phyloP scores from a whole-genome alignment of 2,113 vertebrate species.

The Triplophysa rosa region DNA sequence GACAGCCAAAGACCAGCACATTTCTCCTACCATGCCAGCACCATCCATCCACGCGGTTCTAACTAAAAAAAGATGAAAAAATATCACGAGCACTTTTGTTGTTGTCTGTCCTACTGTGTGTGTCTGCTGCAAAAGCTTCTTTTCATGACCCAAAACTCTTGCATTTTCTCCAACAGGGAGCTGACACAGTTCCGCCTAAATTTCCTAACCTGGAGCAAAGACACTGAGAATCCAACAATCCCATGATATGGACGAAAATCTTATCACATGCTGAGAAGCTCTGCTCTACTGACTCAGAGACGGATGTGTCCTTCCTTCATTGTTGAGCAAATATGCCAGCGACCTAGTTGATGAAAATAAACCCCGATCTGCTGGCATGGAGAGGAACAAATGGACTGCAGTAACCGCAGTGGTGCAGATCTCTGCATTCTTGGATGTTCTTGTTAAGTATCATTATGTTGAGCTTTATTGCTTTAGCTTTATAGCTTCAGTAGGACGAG shows the following conservation, averaged over 20 bases:
- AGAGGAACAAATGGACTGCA: conserved; percentile 55
- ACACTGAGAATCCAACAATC: conserved; percentile 15
- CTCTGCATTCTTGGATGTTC: neutral
- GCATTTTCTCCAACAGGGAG: conserved; percentile 33
- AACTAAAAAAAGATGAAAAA: conserved; percentile 21
- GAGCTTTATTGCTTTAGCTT: neutral
- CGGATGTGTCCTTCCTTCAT: conserved; percentile 67
- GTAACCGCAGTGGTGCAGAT: conserved; percentile 47
- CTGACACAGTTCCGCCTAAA: conserved; percentile 27
- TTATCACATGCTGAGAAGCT: neutral
- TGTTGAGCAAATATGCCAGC: conserved; percentile 66
- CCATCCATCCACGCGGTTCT: conserved; percentile 39
- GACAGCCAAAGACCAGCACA: conserved; percentile 22
- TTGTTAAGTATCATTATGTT: neutral
- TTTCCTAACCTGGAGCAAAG: neutral
- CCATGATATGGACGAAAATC: neutral
- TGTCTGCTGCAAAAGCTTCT: neutral
- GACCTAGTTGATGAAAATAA: conserved; percentile 79
- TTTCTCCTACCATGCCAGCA: conserved; percentile 11
- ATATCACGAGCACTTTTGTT: neutral
- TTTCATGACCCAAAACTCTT: neutral
- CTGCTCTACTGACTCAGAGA: conserved; percentile 26
- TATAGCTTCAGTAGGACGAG: neutral
- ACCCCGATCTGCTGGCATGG: conserved; percentile 58
- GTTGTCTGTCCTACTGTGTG: neutral